phyloP scores from a whole-genome alignment of 2,113 vertebrate species.

The Callocephalon fimbriatum region DNA sequence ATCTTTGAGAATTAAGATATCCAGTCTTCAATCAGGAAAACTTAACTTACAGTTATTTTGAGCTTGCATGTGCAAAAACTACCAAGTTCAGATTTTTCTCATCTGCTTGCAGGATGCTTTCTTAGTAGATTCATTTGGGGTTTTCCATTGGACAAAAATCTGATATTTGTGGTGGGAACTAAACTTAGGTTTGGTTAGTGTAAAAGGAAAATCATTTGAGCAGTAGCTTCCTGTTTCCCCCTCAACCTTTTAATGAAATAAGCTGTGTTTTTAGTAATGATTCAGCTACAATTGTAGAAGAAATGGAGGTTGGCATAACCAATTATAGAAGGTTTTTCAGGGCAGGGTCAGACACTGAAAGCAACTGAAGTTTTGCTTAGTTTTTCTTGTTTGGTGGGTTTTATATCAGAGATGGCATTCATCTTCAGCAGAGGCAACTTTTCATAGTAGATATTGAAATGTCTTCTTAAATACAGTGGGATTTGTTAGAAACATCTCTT shows the following conservation, averaged over 20 bases:
- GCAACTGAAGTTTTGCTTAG: background rate
- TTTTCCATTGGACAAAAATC: background rate
- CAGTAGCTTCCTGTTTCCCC: background rate
- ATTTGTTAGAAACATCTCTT: background rate
- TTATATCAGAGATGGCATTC: background rate
- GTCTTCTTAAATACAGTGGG: background rate
- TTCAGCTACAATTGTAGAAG: background rate
- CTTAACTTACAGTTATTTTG: background rate
- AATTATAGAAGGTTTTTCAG: background rate
- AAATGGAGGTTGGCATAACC: background rate
- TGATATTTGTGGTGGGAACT: background rate
- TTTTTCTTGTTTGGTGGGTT: background rate
- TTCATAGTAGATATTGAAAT: background rate
- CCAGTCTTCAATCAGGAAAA: background rate
- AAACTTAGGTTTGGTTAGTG: background rate
- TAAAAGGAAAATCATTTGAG: background rate
- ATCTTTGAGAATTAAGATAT: background rate
- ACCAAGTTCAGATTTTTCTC: background rate
- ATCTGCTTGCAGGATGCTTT: background rate
- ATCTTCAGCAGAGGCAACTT: background rate
- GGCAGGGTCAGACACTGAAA: background rate
- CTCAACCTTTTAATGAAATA: background rate
- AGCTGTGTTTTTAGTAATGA: background rate
- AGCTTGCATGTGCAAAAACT: background rate
- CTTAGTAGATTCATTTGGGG: background rate